Conservation (phyloP, 2,888 invertebrate species). For the Poecilus cupreus region DNA sequence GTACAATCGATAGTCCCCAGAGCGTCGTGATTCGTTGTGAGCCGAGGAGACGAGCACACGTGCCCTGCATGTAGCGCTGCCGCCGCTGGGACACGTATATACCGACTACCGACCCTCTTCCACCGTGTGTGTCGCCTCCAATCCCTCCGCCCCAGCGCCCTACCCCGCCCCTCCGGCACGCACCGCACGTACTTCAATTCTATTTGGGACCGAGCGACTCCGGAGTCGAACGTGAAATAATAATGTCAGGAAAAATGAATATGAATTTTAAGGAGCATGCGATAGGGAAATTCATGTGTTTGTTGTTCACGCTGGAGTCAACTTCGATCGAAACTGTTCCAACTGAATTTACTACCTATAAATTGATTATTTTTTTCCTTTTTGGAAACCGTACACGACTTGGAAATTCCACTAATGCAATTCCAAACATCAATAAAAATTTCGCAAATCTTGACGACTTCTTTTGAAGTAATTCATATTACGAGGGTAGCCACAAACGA, state of each 20-base stretch:
- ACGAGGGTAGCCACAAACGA: neutral
- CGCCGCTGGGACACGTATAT: conserved; percentile 38
- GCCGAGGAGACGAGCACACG: conserved; percentile 46
- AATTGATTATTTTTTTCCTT: conserved; percentile 35
- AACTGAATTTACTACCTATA: conserved; percentile 19
- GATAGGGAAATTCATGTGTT: conserved; percentile 59
- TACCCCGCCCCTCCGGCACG: neutral
- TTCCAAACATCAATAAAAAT: neutral
- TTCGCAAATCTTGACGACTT: conserved; percentile 1
- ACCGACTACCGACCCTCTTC: conserved; percentile 5
- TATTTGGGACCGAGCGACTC: conserved; percentile 51
- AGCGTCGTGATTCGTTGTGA: conserved; percentile 58
- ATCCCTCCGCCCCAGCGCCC: neutral
- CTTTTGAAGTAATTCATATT: neutral
- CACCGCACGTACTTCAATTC: conserved; percentile 56
- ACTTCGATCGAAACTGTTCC: conserved; percentile 43
- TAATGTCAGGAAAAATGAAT: conserved; percentile 56
- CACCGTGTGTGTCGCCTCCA: too few species aligned
- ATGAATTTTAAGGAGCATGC: conserved; percentile 57
- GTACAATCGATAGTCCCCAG: conserved; percentile 60
- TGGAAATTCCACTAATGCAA: conserved; percentile 1
- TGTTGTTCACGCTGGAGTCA: conserved; percentile 50
- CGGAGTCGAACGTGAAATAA: conserved; percentile 58
- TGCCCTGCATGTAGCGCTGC: conserved; percentile 40
- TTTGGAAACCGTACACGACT: neutral